phyloP scores from a whole-genome alignment of 2,888 invertebrate species.

The Cryptocephalus moraei region DNA sequence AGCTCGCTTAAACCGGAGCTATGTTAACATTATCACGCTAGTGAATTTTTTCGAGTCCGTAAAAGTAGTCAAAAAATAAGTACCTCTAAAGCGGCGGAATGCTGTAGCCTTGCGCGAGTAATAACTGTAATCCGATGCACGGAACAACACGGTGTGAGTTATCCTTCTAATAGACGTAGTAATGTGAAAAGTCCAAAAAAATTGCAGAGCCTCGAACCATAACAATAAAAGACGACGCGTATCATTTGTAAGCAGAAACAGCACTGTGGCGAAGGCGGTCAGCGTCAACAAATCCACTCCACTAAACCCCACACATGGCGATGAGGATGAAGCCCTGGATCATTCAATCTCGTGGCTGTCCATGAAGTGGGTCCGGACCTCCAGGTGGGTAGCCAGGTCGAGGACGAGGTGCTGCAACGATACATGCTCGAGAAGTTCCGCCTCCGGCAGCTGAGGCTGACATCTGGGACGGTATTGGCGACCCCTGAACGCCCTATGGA shows the following conservation, averaged over 20 bases:
- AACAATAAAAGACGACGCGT: constrained; percentile 15
- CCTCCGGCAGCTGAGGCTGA: constrained; percentile 77
- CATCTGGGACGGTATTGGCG: constrained; percentile 79
- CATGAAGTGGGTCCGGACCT: constrained; percentile 61
- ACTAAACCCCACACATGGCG: constrained; percentile 34
- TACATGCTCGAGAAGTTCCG: constrained; percentile 77
- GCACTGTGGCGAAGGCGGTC: constrained; percentile 20
- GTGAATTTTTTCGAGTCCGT: constrained; percentile 1
- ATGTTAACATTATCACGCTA: constrained; percentile 28
- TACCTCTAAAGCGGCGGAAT: constrained; percentile 5
- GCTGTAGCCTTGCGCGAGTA: constrained; percentile 18
- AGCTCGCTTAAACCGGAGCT: constrained; percentile 22
- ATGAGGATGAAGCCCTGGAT: constrained; percentile 44
- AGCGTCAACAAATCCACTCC: constrained; percentile 14
- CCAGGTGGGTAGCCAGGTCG: constrained; percentile 73
- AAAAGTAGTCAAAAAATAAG: neutral
- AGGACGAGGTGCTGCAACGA: constrained; percentile 67
- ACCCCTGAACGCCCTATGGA: constrained; percentile 77
- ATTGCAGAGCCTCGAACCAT: constrained; percentile 14
- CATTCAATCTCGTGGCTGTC: constrained; percentile 53
- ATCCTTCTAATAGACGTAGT: constrained; percentile 11
- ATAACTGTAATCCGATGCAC: constrained; percentile 6
- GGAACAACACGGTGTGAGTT: constrained; percentile 8
- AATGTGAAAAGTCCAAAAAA: constrained; percentile 22
- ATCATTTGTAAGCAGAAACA: constrained; percentile 15